Percentiles rank a stretch among this genome's conserved stretches.
These are phyloP conservation scores for Pandion haliaetus DNA, from an alignment of 2,113 vertebrate species.

Conservation along the genomic window DNA sequence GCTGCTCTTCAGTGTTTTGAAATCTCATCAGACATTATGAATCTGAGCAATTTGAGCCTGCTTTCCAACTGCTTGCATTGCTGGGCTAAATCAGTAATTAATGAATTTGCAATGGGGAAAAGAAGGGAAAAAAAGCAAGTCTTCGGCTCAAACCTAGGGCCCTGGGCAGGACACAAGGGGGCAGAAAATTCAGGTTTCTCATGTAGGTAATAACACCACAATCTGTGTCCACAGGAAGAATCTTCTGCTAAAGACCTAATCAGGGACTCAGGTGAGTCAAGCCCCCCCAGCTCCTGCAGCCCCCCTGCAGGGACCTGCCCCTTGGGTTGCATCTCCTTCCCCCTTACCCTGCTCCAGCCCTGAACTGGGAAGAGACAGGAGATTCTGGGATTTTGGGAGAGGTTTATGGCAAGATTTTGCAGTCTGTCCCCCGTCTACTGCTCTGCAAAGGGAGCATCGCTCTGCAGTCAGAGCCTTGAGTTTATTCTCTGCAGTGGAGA, in stretches of 20 bases:
- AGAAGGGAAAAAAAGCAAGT: not conserved
- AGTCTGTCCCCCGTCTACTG: no score
- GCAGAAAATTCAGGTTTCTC: not conserved
- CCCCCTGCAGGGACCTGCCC: not conserved
- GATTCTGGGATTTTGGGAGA: not conserved
- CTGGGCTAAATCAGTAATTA: slow-evolving; percentile 15
- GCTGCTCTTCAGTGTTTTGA: not conserved
- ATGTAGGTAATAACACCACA: not conserved
- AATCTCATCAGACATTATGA: slow-evolving; percentile 1
- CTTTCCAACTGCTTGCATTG: not conserved
- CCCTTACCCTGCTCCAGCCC: not conserved
- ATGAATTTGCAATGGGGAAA: slow-evolving; percentile 13
- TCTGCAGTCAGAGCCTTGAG: not conserved
- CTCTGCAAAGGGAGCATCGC: not conserved
- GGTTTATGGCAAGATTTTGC: not conserved
- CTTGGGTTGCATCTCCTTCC: not conserved
- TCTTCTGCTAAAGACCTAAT: not conserved
- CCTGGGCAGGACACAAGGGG: no score
- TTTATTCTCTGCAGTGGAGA: not conserved
- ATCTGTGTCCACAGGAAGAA: not conserved
- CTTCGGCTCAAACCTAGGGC: not conserved
- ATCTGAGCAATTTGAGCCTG: not conserved
- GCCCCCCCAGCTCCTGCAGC: not conserved
- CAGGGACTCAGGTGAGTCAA: accelerated
- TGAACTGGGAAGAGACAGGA: not conserved